Evolutionary conservation across 2,113 vertebrate genomes (phyloP).

Genomic region (Xenotilapia caudafasciata): DNA sequence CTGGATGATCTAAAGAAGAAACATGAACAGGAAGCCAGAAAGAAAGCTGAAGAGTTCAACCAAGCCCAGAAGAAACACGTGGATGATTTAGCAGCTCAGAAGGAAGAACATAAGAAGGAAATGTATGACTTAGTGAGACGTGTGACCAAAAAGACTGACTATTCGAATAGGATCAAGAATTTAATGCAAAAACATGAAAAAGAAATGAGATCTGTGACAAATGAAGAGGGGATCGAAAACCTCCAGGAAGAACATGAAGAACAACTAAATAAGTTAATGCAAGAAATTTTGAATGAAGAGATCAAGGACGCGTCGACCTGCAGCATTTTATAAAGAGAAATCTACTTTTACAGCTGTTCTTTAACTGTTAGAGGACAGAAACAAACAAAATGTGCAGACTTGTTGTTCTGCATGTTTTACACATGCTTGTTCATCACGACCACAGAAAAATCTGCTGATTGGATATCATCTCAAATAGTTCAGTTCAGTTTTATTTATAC

Average conservation of each 20-base stretch:
- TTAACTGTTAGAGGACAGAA: neutral
- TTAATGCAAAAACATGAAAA: neutral
- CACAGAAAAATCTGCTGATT: neutral
- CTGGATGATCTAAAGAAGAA: neutral
- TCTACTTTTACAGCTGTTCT: neutral
- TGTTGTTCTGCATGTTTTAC: neutral
- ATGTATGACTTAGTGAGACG: neutral
- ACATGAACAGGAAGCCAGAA: neutral
- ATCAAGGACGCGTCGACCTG: neutral
- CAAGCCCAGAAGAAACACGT: neutral
- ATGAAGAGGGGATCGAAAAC: fast-evolving
- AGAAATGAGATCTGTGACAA: neutral
- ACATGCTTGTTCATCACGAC: neutral
- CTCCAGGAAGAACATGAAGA: neutral
- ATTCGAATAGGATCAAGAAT: neutral
- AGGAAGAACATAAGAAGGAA: neutral
- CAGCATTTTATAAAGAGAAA: neutral
- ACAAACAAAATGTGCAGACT: neutral
- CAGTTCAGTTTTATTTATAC: neutral
- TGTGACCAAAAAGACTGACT: neutral
- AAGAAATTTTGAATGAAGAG: neutral
- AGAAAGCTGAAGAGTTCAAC: neutral
- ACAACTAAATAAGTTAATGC: neutral
- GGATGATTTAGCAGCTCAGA: fast-evolving
- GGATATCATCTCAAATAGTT: neutral